Conservation (phyloP, 2,113 vertebrate genomes). For the Pycnonotus jocosus region DNA sequence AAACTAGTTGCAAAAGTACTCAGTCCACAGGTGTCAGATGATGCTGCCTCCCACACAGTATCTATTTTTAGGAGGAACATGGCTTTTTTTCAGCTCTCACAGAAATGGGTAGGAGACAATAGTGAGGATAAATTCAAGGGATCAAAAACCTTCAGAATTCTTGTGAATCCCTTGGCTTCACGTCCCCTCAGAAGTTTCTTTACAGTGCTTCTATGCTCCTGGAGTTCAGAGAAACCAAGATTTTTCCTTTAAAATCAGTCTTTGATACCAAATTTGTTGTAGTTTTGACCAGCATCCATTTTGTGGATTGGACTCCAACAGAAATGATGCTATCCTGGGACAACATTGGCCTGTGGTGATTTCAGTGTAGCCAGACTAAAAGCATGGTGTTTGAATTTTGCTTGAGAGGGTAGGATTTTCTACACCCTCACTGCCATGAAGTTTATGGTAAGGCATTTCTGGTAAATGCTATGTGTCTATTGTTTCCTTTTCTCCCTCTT, state of each 20-base stretch:
- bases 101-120: not conserved
- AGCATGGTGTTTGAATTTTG: not conserved
- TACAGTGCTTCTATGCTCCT: not conserved
- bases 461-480: not conserved
- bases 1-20: not conserved
- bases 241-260: not conserved
- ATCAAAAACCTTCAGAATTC: not conserved
- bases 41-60: not conserved
- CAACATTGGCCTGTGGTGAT: not conserved
- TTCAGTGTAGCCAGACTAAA: not conserved
- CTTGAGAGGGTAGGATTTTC: not conserved
- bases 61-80: not conserved
- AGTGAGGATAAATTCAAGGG: not conserved
- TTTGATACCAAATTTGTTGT: not conserved
- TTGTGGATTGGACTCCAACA: not conserved
- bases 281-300: not conserved
- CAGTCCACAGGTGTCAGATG: not conserved
- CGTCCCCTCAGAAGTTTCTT: not conserved
- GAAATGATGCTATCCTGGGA: not conserved
- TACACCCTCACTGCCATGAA: not conserved
- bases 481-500: fast-evolving
- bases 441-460: not conserved
- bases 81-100: not conserved
- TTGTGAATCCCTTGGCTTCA: not conserved
- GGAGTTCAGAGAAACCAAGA: not conserved